These are phyloP conservation scores for Cancer borealis DNA, from an alignment of 2,888 invertebrate genomes.

Conservation along the genomic window DNA sequence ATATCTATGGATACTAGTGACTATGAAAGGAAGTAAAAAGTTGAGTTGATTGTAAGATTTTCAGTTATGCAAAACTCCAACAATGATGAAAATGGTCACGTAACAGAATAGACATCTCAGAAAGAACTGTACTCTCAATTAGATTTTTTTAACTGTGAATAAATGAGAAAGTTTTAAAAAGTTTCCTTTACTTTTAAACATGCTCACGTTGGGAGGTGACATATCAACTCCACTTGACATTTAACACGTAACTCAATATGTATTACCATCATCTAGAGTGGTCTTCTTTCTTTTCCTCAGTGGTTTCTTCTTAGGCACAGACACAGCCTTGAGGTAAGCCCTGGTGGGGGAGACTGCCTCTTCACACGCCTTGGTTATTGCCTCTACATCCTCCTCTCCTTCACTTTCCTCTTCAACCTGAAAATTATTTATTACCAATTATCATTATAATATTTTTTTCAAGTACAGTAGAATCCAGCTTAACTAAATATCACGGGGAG, in stretches of 20 bases:
- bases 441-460: not conserved
- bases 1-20: too few species aligned
- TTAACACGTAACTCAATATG: not conserved
- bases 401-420: not conserved
- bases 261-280: slow-evolving; percentile 45
- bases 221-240: too few species aligned
- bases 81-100: too few species aligned
- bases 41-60: too few species aligned
- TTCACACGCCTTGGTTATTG: not conserved
- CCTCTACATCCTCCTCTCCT: not conserved
- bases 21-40: too few species aligned
- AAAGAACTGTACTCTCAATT: too few species aligned
- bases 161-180: too few species aligned
- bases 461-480: not conserved
- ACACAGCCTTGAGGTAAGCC: slow-evolving; percentile 60
- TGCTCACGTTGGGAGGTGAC: too few species aligned
- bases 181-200: too few species aligned
- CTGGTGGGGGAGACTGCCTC: slow-evolving; percentile 34
- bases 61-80: too few species aligned
- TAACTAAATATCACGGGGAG: not conserved
- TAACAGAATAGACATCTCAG: too few species aligned
- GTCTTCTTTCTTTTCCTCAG: slow-evolving; percentile 22
- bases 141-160: too few species aligned
- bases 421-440: not conserved
- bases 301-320: slow-evolving; percentile 60